Conservation (phyloP, 2,113 vertebrate species). For the Charadrius vociferus region DNA sequence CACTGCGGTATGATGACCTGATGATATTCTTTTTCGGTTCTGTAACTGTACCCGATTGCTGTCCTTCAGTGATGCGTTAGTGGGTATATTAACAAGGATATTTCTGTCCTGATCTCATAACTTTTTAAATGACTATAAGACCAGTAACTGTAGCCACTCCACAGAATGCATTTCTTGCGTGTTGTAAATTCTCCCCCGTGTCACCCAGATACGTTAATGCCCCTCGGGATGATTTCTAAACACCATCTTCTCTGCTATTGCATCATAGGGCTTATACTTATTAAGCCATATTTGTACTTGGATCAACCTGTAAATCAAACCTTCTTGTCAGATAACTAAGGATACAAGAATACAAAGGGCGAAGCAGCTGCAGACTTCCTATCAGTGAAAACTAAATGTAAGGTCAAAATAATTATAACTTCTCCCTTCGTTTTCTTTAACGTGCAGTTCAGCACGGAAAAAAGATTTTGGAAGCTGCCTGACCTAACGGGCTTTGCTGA, state of each 20-base stretch:
- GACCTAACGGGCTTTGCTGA: background rate
- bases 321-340: constrained; percentile 17
- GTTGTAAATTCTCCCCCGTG: constrained; percentile 3
- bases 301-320: constrained; percentile 20
- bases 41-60: background rate
- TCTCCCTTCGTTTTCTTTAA: background rate
- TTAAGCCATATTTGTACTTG: constrained; percentile 20
- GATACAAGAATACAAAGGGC: background rate
- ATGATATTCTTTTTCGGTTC: background rate
- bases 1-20: background rate
- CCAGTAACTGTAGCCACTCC: background rate
- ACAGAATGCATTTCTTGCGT: background rate
- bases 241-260: background rate
- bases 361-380: constrained; percentile 34
- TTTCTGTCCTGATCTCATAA: constrained; percentile 45
- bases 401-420: constrained; percentile 22
- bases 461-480: background rate
- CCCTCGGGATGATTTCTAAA: constrained; percentile 1
- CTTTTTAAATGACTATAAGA: background rate
- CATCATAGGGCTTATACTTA: constrained; percentile 24
- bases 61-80: constrained; percentile 38
- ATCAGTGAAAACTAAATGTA: background rate
- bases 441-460: background rate
- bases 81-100: constrained; percentile 45
- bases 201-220: background rate